A percentile compares a stretch with the other conserved stretches of the same genome.
phyloP scores from a whole-genome alignment of 2,797 vertebrate genomes.

The Aldrovandia affinis region DNA sequence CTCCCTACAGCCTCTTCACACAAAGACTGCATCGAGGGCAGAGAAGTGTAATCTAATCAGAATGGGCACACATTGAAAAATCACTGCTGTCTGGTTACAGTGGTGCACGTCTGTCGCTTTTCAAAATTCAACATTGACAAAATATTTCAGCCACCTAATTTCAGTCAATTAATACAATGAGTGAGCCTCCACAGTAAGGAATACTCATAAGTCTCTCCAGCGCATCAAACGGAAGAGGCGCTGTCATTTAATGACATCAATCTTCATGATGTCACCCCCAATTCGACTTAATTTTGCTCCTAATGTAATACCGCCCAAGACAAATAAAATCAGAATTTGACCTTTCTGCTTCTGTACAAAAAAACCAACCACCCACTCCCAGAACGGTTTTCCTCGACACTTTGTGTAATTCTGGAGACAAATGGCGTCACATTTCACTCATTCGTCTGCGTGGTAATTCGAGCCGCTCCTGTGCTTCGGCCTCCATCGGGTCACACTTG shows the following conservation, averaged over 20 bases:
- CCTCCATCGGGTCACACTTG: neutral
- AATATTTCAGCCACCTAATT: neutral
- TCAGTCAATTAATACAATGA: slow-evolving; percentile 1
- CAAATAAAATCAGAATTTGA: neutral
- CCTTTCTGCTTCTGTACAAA: neutral
- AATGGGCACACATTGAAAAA: neutral
- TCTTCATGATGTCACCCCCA: neutral
- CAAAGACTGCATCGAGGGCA: neutral
- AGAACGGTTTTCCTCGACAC: neutral
- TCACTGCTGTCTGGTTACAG: neutral
- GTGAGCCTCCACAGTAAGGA: neutral
- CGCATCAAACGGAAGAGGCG: neutral
- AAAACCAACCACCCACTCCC: neutral
- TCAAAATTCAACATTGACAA: neutral
- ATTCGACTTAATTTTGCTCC: neutral
- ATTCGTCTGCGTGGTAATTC: neutral
- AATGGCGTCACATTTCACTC: no score
- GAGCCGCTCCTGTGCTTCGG: neutral
- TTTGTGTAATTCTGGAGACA: neutral
- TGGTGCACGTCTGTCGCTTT: neutral
- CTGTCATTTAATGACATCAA: neutral
- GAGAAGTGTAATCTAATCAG: neutral
- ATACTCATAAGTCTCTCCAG: neutral
- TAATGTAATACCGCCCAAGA: neutral
- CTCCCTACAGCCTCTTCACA: slow-evolving; percentile 6